phyloP scores from a whole-genome alignment of 92 coral and sea anemone genomes.

The Bergia puertoricense region DNA sequence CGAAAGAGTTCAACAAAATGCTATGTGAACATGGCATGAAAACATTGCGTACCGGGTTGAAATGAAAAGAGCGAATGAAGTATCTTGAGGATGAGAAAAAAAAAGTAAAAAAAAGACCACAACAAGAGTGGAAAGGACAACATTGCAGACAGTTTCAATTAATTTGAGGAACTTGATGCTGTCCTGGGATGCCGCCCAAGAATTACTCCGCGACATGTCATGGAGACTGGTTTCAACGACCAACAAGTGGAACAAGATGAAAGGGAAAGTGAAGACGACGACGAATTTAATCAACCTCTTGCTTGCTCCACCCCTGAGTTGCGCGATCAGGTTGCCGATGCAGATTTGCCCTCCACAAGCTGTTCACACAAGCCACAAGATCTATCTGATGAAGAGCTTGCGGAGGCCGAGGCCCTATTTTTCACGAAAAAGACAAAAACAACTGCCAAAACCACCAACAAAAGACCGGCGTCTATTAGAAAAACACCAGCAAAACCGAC shows the following conservation, averaged over 20 bases:
- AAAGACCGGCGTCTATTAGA: background rate
- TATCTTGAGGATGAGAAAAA: slow-evolving; percentile 10
- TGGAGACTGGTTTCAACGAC: background rate
- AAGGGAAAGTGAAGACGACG: background rate
- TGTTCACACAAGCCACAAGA: background rate
- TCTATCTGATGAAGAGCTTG: slow-evolving; percentile 6
- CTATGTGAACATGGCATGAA: background rate
- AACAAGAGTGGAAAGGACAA: slow-evolving; percentile 19
- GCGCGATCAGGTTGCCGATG: background rate
- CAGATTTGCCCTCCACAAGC: slow-evolving; percentile 9
- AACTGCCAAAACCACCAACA: background rate
- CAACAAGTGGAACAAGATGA: background rate
- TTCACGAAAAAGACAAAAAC: slow-evolving; percentile 6
- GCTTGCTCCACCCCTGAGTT: background rate
- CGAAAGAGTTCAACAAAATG: background rate
- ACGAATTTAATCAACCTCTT: background rate
- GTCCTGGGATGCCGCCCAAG: slow-evolving; percentile 8
- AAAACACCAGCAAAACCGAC: background rate
- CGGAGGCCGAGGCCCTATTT: slow-evolving; percentile 19
- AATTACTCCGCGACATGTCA: background rate
- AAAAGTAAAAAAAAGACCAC: background rate
- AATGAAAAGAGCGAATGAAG: slow-evolving; percentile 16
- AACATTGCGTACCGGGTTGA: background rate
- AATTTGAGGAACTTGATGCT: slow-evolving; percentile 20
- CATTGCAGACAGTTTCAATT: background rate